Conservation (phyloP, 1,140 invertebrate species). For the Tetranychus urticae region DNA sequence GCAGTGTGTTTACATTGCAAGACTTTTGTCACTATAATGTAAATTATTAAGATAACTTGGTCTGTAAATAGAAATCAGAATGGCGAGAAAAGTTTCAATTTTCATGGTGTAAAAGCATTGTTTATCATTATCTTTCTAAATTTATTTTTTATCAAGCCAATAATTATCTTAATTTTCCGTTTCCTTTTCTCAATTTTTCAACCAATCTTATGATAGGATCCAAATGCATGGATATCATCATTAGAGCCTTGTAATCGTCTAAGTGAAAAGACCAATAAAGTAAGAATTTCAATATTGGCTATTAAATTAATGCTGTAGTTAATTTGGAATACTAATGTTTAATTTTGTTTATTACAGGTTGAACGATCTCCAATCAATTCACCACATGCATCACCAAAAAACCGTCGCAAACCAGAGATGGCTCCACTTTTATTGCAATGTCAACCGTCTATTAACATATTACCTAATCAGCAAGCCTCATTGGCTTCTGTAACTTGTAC, state of each 20-base stretch:
- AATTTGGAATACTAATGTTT: background rate
- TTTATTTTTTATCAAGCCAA: too few relatives aligned
- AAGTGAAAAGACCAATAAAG: slow-evolving; percentile 1
- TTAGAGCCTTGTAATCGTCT: slow-evolving; percentile 19
- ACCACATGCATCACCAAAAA: slow-evolving; percentile 26
- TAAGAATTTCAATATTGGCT: slow-evolving; percentile 12
- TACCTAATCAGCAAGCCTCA: background rate
- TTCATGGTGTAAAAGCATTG: too few relatives aligned
- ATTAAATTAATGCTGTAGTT: background rate
- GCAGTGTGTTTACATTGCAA: too few relatives aligned
- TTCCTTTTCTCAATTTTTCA: background rate
- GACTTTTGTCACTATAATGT: too few relatives aligned
- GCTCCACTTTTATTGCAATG: background rate
- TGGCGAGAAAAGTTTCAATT: too few relatives aligned
- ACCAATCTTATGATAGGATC: slow-evolving; percentile 13
- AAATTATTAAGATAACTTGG: too few relatives aligned
- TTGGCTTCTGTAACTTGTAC: background rate
- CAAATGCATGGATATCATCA: slow-evolving; percentile 20
- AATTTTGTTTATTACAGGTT: slow-evolving; percentile 2
- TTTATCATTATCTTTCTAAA: too few relatives aligned
- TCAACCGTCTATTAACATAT: background rate
- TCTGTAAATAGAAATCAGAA: too few relatives aligned
- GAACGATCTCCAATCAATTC: slow-evolving; percentile 30
- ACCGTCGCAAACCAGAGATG: slow-evolving; percentile 8
- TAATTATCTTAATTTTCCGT: background rate